phyloP scores from a whole-genome alignment of 2,113 vertebrate genomes.

The Oostethus manadensis region DNA sequence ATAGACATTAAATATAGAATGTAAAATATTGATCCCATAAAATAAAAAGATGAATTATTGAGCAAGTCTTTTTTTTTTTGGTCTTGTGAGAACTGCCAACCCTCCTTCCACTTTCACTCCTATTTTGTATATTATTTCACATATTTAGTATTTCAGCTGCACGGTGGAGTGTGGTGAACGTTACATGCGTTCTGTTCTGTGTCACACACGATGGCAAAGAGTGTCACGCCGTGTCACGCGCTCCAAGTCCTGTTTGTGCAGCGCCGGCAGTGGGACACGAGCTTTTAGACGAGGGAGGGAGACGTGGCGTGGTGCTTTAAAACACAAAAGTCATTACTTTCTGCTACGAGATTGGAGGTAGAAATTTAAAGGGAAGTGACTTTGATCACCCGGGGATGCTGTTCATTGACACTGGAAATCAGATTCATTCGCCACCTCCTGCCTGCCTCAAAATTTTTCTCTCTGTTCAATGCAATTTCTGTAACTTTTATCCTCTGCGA shows the following conservation, averaged over 20 bases:
- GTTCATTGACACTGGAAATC: conserved; percentile 28
- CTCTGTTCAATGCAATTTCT: too few species aligned
- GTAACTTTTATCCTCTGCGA: neutral
- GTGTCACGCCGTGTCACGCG: conserved; percentile 23
- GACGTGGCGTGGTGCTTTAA: conserved; percentile 35
- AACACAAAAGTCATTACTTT: conserved; percentile 28
- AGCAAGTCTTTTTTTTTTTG: too few species aligned
- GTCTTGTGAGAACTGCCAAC: too few species aligned
- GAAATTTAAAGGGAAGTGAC: conserved; percentile 25
- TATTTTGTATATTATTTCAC: too few species aligned
- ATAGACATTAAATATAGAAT: too few species aligned
- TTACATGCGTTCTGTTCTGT: too few species aligned
- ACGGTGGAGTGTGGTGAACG: too few species aligned
- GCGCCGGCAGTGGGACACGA: conserved; percentile 26
- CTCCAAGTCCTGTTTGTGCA: conserved; percentile 50
- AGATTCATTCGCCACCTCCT: conserved; percentile 11
- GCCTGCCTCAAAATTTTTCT: neutral
- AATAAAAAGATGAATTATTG: too few species aligned
- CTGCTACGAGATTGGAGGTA: conserved; percentile 33
- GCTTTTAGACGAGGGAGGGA: conserved; percentile 24
- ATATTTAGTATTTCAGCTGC: too few species aligned
- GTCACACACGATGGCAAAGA: conserved; percentile 4
- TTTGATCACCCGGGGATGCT: conserved; percentile 37
- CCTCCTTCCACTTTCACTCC: too few species aligned
- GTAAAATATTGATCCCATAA: too few species aligned